A percentile compares a stretch with the other conserved stretches of the same genome.
phyloP scores from a whole-genome alignment of 92 coral and sea anemone genomes.

The Muricea muricata region DNA sequence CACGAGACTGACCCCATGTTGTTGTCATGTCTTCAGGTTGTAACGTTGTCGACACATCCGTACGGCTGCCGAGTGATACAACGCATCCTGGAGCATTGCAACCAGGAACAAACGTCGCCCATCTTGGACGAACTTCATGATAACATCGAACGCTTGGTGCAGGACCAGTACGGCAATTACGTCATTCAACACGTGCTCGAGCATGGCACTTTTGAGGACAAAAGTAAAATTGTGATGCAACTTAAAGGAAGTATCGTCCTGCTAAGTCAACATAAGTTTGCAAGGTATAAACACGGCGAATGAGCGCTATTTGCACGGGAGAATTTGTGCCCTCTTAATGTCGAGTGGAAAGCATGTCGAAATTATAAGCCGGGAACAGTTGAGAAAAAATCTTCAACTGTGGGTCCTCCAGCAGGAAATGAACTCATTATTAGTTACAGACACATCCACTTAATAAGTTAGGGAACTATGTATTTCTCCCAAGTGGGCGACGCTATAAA shows the following conservation, averaged over 20 bases:
- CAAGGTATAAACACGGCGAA: constrained; percentile 71
- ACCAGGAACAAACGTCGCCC: constrained; percentile 86
- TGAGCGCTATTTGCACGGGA: no score
- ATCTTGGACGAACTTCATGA: constrained; percentile 90
- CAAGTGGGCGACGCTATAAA: no score
- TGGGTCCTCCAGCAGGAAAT: no score
- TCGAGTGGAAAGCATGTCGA: no score
- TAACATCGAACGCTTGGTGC: constrained; percentile 92
- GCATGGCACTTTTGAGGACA: constrained; percentile 95
- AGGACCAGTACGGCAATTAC: constrained; percentile 98
- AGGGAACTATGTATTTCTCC: no score
- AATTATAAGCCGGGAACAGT: no score
- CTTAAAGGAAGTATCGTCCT: constrained; percentile 83
- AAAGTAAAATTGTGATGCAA: constrained; percentile 90
- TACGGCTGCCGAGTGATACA: constrained; percentile 99
- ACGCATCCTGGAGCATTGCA: constrained; percentile 95
- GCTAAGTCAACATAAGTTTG: constrained; percentile 98
- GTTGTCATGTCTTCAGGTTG: no score
- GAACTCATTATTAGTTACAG: no score
- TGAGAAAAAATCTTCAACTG: no score
- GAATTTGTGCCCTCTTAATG: no score
- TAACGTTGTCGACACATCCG: constrained; percentile 95
- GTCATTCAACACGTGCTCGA: constrained; percentile 97
- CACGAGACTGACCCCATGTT: no score
- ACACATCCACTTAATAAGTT: no score